phyloP scores from a whole-genome alignment of 2,888 invertebrate species.

The Meteorus cinctellus region DNA sequence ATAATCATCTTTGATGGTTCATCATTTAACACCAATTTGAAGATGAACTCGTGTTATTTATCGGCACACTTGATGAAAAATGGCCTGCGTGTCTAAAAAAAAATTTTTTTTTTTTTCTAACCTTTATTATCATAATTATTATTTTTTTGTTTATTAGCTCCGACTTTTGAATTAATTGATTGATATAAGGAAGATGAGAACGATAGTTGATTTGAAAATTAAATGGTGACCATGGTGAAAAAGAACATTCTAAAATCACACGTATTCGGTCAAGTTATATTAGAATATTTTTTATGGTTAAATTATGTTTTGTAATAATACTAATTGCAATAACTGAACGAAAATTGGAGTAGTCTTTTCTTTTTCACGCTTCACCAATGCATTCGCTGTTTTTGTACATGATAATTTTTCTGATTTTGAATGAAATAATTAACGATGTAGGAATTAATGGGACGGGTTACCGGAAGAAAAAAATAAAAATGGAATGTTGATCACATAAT shows the following conservation, averaged over 20 bases:
- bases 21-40: conserved; percentile 50
- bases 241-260: neutral
- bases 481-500: neutral
- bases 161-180: conserved; percentile 4
- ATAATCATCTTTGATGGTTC: conserved; percentile 33
- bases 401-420: neutral
- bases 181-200: neutral
- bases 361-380: neutral
- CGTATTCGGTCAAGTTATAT: neutral
- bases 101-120: neutral
- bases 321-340: neutral
- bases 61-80: conserved; percentile 23
- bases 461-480: neutral
- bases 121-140: neutral
- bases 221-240: neutral
- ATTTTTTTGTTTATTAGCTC: neutral
- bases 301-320: conserved; percentile 1
- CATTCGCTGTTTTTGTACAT: neutral
- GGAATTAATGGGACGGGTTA: neutral
- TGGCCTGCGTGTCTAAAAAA: neutral
- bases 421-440: neutral
- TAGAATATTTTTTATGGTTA: neutral
- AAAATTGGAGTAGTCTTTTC: neutral
- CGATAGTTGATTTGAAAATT: neutral
- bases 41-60: conserved; percentile 42